These are phyloP conservation scores for Anisognathus igniventris DNA, from an alignment of 2,797 vertebrate genomes.

Conservation along the genomic window DNA sequence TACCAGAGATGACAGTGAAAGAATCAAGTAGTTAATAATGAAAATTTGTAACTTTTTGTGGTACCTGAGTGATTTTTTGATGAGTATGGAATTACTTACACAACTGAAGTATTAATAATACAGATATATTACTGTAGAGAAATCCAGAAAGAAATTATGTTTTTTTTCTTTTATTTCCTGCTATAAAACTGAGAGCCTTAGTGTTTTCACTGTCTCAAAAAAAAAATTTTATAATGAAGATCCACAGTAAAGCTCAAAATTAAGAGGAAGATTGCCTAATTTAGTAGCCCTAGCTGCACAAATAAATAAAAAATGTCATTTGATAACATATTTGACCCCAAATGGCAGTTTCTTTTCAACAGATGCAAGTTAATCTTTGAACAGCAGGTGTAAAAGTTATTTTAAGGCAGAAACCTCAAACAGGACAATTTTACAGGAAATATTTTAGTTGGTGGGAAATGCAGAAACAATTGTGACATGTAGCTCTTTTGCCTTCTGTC, in stretches of 20 bases:
- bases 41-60: background rate
- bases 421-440: constrained; percentile 32
- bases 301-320: constrained; percentile 39
- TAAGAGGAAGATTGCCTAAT: constrained; percentile 12
- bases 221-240: constrained; percentile 1
- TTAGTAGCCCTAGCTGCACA: background rate
- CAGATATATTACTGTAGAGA: background rate
- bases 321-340: constrained; percentile 20
- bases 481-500: background rate
- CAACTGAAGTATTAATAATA: background rate
- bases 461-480: background rate
- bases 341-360: constrained; percentile 42
- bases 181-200: background rate
- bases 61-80: background rate
- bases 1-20: background rate
- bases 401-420: constrained; percentile 47
- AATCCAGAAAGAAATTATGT: background rate
- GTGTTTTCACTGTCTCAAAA: background rate
- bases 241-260: background rate
- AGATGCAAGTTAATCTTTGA: constrained; percentile 60
- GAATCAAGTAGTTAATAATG: background rate
- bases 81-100: background rate
- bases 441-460: constrained; percentile 10
- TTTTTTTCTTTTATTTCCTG: background rate
- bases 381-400: constrained; percentile 51